Conservation (phyloP, 2,888 invertebrate genomes). For the Incurvaria masculella region DNA sequence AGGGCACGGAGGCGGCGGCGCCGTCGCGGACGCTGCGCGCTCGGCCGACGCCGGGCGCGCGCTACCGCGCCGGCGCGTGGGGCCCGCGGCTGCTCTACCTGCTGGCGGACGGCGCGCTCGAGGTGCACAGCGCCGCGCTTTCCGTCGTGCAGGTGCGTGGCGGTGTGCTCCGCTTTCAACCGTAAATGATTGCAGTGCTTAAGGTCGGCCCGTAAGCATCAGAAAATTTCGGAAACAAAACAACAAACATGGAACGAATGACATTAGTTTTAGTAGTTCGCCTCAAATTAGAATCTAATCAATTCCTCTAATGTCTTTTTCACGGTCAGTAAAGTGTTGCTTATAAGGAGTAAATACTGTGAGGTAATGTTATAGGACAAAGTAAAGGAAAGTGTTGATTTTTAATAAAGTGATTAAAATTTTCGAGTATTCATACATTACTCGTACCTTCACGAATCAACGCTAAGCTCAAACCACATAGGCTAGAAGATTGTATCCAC, state of each 20-base stretch:
- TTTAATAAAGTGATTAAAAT: no score
- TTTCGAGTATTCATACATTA: no score
- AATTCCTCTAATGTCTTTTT: background rate
- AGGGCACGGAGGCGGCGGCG: constrained; percentile 44
- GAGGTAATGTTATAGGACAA: background rate
- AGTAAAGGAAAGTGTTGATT: no score
- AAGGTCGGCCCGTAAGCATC: no score
- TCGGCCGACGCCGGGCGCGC: constrained; percentile 36
- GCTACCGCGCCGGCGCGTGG: constrained; percentile 43
- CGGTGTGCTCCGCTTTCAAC: no score
- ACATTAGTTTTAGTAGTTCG: background rate
- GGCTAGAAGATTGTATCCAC: constrained; percentile 7
- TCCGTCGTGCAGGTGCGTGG: constrained; percentile 38
- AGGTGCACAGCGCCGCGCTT: constrained; percentile 45
- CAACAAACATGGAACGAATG: no score
- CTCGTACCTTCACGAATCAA: no score
- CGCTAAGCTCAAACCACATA: background rate
- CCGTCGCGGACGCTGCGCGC: constrained; percentile 40
- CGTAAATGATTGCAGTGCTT: background rate
- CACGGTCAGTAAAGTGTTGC: background rate
- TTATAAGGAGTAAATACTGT: no score
- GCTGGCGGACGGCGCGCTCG: constrained; percentile 38
- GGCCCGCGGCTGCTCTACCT: constrained; percentile 44
- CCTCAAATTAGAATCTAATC: no score
- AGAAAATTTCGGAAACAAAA: background rate